A percentile compares a stretch with the other conserved stretches of the same genome.
Evolutionary conservation across 1,140 invertebrate genomes (phyloP).

Genomic region (Pseudobourletiella spinata): DNA sequence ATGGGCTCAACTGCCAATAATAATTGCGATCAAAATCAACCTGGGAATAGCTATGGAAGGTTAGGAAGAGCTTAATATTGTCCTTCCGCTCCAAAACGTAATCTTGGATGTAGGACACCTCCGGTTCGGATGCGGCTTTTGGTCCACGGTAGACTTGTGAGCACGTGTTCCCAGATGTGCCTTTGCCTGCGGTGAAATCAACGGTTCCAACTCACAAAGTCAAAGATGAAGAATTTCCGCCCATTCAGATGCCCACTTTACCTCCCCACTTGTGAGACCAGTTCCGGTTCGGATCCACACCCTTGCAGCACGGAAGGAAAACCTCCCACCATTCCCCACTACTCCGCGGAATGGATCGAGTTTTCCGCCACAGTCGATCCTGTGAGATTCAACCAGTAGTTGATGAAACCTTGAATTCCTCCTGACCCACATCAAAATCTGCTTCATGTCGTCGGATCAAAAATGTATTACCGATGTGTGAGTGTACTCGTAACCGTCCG

Average conservation of each 20-base stretch:
- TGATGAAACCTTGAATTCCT: no score
- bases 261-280: constrained; percentile 67
- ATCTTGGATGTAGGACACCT: constrained; percentile 65
- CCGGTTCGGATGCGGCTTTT: constrained; percentile 80
- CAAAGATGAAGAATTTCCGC: neutral
- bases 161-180: constrained; percentile 80
- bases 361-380: constrained; percentile 48
- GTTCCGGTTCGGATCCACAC: constrained; percentile 73
- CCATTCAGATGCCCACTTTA: constrained; percentile 36
- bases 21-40: no score
- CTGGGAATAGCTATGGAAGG: constrained; percentile 81
- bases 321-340: constrained; percentile 33
- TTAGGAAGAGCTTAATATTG: constrained; percentile 61
- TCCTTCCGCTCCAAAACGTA: constrained; percentile 49
- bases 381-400: no score
- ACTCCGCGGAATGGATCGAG: constrained; percentile 37
- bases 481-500: constrained; percentile 31
- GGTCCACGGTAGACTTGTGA: constrained; percentile 80
- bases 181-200: constrained; percentile 40
- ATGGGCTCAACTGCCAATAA: no score
- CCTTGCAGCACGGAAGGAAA: constrained; percentile 50
- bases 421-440: no score
- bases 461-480: constrained; percentile 9
- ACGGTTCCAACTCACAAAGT: neutral
- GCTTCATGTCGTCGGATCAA: no score